Evolutionary conservation across 2,888 invertebrate genomes (phyloP), one percentile per base, ranked within the genome.

Genomic region (Drosophila ezoana): DNA sequence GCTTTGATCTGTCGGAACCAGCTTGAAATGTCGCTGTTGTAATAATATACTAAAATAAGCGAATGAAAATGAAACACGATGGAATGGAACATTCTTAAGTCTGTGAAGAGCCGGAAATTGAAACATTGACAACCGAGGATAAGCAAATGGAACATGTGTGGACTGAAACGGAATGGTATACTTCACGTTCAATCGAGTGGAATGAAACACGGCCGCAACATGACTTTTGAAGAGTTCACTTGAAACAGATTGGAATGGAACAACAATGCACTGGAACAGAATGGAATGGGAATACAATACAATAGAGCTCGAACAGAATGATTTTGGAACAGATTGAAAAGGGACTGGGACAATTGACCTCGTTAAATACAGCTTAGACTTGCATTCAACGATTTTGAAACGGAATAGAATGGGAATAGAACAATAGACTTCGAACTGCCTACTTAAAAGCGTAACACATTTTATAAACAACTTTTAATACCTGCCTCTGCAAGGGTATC

Each of bases 401-500:
- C 5, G 14, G 18, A 61, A 58, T 20, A 14, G 20, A 45, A 45
- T 20, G 58, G 18, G 18, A 61, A 40, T 32, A 14, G 20, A 38
- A 45, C 38, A 61, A 11, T 14, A 37, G 20, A 53, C 32, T 16
- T 20, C 14, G 33, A 43, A 43, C 53, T 53, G 28, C 28, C 28
- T 28, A 8, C 28, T 8, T 8, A 28, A 8, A 28, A 28, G 28
- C 28, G 8, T 28, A 11, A 41, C 33, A 9, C 49, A 37, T 16
- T 49, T 13, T n/a, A 20, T 9, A 51, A 41, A 9, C 23, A 47
- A 16, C 11, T 35, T 38, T 16, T 43, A 62, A 13, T 14, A 13
- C 35, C 51, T 40, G 44, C 35, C 45, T 41, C 58, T 72, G 60
- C 73, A 73, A 49, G 73, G 60, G 67, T 54, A 57, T 9, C 10